These are phyloP conservation scores for Leucoma salicis DNA, from an alignment of 2,888 invertebrate genomes.

Conservation along the genomic window DNA sequence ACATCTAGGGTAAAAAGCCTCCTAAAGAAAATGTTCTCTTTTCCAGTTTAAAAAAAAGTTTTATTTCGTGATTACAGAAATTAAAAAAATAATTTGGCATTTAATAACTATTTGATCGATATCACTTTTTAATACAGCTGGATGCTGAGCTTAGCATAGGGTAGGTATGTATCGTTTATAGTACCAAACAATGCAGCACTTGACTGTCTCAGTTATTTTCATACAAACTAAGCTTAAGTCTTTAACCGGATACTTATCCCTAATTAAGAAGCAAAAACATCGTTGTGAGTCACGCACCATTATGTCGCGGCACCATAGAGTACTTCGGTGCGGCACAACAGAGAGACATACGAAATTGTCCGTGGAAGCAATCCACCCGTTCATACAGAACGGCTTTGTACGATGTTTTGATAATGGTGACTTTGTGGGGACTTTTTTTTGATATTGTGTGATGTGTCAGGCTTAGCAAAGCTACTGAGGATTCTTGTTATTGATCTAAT, in stretches of 20 bases:
- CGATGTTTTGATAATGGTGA: constrained; percentile 55
- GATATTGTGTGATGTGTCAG: constrained; percentile 3
- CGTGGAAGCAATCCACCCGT: constrained; percentile 63
- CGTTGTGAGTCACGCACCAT: constrained; percentile 63
- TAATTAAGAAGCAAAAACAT: constrained; percentile 72
- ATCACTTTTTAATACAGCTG: no score
- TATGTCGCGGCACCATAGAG: constrained; percentile 52
- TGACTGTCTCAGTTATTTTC: constrained; percentile 1
- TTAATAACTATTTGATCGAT: no score
- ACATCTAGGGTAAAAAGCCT: no score
- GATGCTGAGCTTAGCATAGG: no score
- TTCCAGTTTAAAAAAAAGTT: no score
- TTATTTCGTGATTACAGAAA: no score
- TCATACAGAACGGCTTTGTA: constrained; percentile 53
- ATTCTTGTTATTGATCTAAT: not conserved
- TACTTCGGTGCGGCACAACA: constrained; percentile 38
- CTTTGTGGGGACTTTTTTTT: constrained; percentile 33
- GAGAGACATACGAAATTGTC: constrained; percentile 47
- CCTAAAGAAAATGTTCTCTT: no score
- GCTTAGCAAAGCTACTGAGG: not conserved
- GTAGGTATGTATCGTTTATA: no score
- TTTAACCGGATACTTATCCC: constrained; percentile 70
- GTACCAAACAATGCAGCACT: no score
- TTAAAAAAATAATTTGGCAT: no score
- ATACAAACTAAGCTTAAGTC: constrained; percentile 16